Conservation (phyloP, 2,888 invertebrate genomes). For the Neocrepidodera transversa region DNA sequence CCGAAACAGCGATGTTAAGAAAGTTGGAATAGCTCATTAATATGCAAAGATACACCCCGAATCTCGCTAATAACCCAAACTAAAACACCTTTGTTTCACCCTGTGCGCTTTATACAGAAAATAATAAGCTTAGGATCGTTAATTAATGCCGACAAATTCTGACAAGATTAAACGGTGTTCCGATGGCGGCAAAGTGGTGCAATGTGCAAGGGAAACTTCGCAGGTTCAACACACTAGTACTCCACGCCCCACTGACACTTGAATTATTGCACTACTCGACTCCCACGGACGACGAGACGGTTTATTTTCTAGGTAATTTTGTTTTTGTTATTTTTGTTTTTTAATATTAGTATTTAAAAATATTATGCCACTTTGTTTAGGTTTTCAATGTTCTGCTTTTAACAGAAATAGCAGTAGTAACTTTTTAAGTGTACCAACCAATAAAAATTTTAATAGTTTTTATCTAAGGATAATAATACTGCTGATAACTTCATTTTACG, state of each 20-base stretch:
- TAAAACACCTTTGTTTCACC: slow-evolving; percentile 27
- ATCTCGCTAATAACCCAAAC: slow-evolving; percentile 24
- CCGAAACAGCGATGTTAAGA: slow-evolving; percentile 19
- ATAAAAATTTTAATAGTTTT: too few species aligned
- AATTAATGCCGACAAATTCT: slow-evolving; percentile 49
- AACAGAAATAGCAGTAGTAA: too few species aligned
- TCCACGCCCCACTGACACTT: slow-evolving; percentile 3
- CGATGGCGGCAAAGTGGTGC: slow-evolving; percentile 45
- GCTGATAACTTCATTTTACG: background rate
- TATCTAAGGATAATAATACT: too few species aligned
- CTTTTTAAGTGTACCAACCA: too few species aligned
- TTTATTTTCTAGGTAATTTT: slow-evolving; percentile 13
- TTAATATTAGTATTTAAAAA: too few species aligned
- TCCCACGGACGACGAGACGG: background rate
- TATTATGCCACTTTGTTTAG: too few species aligned
- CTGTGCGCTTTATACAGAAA: slow-evolving; percentile 29
- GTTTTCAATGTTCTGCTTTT: too few species aligned
- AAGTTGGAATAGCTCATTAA: slow-evolving; percentile 22
- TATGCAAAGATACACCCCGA: slow-evolving; percentile 20
- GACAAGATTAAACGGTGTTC: slow-evolving; percentile 47
- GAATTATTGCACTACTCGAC: slow-evolving; percentile 11
- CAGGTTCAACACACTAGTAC: slow-evolving; percentile 33
- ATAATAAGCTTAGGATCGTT: slow-evolving; percentile 45
- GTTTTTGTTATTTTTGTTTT: too few species aligned
- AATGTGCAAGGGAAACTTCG: slow-evolving; percentile 42